Evolutionary conservation across 2,113 vertebrate genomes (phyloP).

Genomic region (Myrmecobius fasciatus): DNA sequence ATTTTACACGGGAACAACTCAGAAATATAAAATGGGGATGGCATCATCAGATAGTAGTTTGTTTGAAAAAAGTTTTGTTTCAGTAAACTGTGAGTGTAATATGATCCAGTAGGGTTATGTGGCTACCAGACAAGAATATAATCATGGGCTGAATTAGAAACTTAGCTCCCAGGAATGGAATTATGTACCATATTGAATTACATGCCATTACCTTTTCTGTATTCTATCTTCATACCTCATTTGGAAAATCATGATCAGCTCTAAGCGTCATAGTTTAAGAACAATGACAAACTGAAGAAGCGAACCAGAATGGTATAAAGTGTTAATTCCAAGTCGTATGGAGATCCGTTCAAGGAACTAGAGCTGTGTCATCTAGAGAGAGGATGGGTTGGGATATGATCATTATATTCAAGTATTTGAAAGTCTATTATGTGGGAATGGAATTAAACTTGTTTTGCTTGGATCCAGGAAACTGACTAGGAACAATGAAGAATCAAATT

Average conservation of each 20-base stretch:
- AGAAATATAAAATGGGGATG: neutral
- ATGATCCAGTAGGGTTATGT: neutral
- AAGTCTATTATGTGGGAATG: neutral
- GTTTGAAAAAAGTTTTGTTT: neutral
- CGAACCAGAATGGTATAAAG: neutral
- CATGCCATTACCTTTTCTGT: neutral
- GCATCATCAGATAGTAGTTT: neutral
- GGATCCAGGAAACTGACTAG: neutral
- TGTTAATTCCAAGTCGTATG: neutral
- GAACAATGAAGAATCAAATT: neutral
- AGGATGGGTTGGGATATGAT: neutral
- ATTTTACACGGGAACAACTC: neutral
- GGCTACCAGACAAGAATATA: neutral
- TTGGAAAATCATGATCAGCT: neutral
- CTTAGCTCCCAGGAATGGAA: neutral
- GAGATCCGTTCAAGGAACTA: neutral
- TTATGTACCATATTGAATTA: neutral
- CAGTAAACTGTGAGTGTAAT: neutral
- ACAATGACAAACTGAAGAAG: neutral
- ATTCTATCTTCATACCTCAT: neutral
- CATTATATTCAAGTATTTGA: neutral
- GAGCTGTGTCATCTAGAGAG: neutral
- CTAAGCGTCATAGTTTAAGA: neutral
- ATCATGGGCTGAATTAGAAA: neutral
- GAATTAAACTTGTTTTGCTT: neutral